Conservation (phyloP, 2,888 invertebrate species). For the Philonicus albiceps region DNA sequence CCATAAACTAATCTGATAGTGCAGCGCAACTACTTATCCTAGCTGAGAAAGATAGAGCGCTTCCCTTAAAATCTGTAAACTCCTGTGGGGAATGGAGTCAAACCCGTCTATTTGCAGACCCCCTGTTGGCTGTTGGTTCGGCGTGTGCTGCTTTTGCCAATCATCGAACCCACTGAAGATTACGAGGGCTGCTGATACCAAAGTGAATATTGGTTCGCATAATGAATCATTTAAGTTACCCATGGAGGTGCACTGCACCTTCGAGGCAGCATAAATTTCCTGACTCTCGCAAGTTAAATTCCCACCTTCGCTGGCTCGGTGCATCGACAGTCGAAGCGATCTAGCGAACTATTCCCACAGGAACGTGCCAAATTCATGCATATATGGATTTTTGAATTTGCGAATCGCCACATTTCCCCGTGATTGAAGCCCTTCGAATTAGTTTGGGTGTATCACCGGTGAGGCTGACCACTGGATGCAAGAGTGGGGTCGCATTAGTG, state of each 20-base stretch:
- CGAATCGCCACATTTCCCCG: background rate
- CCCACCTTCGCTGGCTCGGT: background rate
- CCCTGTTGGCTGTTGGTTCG: background rate
- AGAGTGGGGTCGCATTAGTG: background rate
- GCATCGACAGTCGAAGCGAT: background rate
- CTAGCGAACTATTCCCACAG: background rate
- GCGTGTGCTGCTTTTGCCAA: background rate
- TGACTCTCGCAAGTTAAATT: background rate
- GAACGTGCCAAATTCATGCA: background rate
- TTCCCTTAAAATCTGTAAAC: background rate
- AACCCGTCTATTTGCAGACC: background rate
- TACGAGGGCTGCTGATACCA: background rate
- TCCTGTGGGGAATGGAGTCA: background rate
- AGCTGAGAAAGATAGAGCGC: background rate
- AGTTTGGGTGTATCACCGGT: background rate
- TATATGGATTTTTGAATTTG: constrained; percentile 6
- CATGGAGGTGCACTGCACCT: background rate
- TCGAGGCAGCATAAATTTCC: background rate
- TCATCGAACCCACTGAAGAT: background rate
- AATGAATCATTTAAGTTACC: constrained; percentile 17
- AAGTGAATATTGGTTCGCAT: background rate
- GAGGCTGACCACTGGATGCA: background rate
- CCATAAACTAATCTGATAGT: background rate
- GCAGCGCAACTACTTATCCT: background rate
- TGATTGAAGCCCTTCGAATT: background rate